These are phyloP conservation scores for Penaeus chinensis DNA, from an alignment of 1,140 invertebrate genomes.

Conservation along the genomic window DNA sequence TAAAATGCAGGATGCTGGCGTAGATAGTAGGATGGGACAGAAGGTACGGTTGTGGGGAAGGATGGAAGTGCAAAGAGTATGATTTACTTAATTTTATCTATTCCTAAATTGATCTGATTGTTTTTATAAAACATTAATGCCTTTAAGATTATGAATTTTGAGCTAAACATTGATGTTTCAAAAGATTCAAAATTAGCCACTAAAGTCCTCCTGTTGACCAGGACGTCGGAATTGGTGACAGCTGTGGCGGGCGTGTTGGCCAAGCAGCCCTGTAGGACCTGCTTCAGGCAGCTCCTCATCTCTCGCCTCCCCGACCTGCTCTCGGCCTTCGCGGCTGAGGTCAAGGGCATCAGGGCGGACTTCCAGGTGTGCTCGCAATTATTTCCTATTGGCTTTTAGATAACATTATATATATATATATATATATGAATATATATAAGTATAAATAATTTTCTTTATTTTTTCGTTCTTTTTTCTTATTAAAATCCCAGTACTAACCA, in stretches of 20 bases:
- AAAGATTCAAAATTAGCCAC: too few relatives aligned
- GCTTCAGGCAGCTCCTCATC: conserved; percentile 56
- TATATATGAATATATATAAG: too few relatives aligned
- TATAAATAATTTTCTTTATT: not conserved
- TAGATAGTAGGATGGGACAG: too few relatives aligned
- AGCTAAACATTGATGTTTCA: too few relatives aligned
- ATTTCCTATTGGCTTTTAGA: not conserved
- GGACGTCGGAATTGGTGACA: conserved; percentile 60
- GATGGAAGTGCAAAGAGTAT: too few relatives aligned
- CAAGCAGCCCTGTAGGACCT: conserved; percentile 49
- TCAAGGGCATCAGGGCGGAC: conserved; percentile 61
- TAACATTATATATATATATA: too few relatives aligned
- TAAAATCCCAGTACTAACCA: not conserved
- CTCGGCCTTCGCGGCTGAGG: conserved; percentile 53
- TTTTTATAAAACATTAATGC: too few relatives aligned
- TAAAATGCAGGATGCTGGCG: too few relatives aligned
- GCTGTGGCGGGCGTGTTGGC: conserved; percentile 56
- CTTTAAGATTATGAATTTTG: too few relatives aligned
- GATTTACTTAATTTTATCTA: too few relatives aligned
- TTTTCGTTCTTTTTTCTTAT: not conserved
- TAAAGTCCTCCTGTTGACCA: conserved; percentile 11
- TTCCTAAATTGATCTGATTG: too few relatives aligned
- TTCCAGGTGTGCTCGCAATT: conserved; percentile 41
- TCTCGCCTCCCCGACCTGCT: conserved; percentile 59
- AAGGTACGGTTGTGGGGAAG: too few relatives aligned